These are phyloP conservation scores for Numenius phaeopus DNA, from an alignment of 2,797 vertebrate species.

Conservation along the genomic window DNA sequence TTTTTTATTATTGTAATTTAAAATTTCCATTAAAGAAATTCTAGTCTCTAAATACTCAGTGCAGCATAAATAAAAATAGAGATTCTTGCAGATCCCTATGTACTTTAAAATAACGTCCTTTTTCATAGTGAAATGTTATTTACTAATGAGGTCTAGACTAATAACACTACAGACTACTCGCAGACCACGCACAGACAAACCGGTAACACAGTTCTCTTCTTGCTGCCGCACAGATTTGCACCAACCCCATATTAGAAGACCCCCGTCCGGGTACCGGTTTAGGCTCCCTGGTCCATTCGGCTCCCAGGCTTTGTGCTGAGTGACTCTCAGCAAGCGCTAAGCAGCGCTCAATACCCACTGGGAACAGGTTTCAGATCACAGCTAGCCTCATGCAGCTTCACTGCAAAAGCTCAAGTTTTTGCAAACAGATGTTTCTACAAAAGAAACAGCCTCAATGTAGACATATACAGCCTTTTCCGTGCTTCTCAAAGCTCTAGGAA, in stretches of 20 bases:
- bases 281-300: background rate
- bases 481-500: background rate
- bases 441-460: background rate
- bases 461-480: background rate
- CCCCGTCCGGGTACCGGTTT: background rate
- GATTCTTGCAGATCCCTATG: background rate
- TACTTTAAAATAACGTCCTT: background rate
- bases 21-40: slow-evolving; percentile 71
- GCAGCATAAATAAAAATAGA: slow-evolving; percentile 71
- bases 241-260: background rate
- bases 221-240: background rate
- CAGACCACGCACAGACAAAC: slow-evolving; percentile 4
- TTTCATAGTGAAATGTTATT: background rate
- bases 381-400: background rate
- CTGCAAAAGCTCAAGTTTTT: background rate
- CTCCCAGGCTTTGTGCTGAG: background rate
- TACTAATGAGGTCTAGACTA: slow-evolving; percentile 6
- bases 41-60: slow-evolving; percentile 54
- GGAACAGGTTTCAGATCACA: background rate
- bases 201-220: background rate
- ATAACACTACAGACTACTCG: background rate
- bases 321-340: background rate
- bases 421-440: background rate
- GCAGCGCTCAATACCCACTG: background rate
- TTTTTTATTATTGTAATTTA: slow-evolving; percentile 38